A percentile compares a stretch with the other conserved stretches of the same genome.
These are phyloP conservation scores for Hystrix brachyura DNA, from an alignment of 2,113 vertebrate genomes.

Conservation along the genomic window DNA sequence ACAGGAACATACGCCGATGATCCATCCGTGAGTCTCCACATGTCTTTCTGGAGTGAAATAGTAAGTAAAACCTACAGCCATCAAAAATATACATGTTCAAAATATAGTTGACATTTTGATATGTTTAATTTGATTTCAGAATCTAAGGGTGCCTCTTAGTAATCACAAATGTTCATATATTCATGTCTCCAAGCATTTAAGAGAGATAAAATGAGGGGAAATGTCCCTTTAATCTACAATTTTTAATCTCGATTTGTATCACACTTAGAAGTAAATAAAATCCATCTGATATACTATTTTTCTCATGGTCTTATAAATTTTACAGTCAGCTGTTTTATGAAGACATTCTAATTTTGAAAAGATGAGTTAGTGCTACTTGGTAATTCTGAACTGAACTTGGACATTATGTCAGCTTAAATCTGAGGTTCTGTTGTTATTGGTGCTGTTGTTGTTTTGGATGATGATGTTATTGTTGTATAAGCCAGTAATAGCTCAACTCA, in stretches of 20 bases:
- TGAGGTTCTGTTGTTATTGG: not conserved
- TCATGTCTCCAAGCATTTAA: not conserved
- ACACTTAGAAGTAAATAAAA: not conserved
- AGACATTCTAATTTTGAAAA: slow-evolving; percentile 6
- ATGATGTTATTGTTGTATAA: not conserved
- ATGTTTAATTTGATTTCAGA: not conserved
- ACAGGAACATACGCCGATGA: not conserved
- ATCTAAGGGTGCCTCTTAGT: not conserved
- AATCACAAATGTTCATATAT: slow-evolving; percentile 7
- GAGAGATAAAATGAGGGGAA: not conserved
- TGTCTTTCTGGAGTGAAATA: not conserved
- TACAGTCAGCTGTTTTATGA: not conserved
- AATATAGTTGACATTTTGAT: not conserved
- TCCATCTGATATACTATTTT: not conserved
- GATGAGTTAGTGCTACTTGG: not conserved
- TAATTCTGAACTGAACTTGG: not conserved
- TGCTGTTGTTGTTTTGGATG: not conserved
- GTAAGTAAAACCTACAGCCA: not conserved
- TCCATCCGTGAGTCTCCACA: not conserved
- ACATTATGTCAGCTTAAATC: not conserved
- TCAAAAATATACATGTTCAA: not conserved
- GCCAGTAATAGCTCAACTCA: not conserved
- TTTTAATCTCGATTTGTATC: not conserved
- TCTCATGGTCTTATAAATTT: not conserved
- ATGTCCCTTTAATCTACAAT: not conserved